Evolutionary conservation across 1,140 invertebrate genomes (phyloP).

Genomic region (Battus philenor): DNA sequence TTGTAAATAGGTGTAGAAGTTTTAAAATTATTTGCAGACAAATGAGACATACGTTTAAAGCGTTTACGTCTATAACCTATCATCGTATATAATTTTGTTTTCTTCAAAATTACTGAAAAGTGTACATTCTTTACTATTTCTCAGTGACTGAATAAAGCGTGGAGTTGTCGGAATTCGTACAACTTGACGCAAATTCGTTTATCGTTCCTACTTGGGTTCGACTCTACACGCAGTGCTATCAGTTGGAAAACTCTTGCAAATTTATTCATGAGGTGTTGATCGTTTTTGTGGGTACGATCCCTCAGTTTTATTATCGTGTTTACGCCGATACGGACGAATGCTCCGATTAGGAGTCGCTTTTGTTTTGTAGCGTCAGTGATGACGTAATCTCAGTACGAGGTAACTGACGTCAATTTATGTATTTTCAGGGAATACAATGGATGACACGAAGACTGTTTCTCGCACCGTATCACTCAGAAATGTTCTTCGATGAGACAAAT

Average conservation of each 20-base stretch:
- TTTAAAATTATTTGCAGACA: too few relatives aligned
- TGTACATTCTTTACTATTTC: background rate
- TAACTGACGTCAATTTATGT: too few relatives aligned
- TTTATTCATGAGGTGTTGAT: conserved; percentile 55
- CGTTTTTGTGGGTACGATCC: conserved; percentile 35
- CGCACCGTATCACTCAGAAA: too few relatives aligned
- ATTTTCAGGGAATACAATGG: too few relatives aligned
- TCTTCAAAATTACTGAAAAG: too few relatives aligned
- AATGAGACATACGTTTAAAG: too few relatives aligned
- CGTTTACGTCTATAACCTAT: too few relatives aligned
- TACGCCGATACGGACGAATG: conserved; percentile 21
- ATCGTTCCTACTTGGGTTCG: conserved; percentile 17
- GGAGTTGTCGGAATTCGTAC: background rate
- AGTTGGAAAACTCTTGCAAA: conserved; percentile 44
- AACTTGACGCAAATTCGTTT: conserved; percentile 16
- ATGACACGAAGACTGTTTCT: too few relatives aligned
- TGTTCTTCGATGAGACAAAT: too few relatives aligned
- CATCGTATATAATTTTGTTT: too few relatives aligned
- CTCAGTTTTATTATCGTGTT: conserved; percentile 44
- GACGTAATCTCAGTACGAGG: background rate
- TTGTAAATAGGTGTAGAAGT: too few relatives aligned
- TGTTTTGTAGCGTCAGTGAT: conserved; percentile 7
- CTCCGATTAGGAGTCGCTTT: conserved; percentile 8
- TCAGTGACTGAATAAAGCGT: background rate
- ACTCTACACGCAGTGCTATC: conserved; percentile 31